These are phyloP conservation scores for Phlogophora meticulosa DNA, from an alignment of 2,888 invertebrate genomes.

Conservation along the genomic window DNA sequence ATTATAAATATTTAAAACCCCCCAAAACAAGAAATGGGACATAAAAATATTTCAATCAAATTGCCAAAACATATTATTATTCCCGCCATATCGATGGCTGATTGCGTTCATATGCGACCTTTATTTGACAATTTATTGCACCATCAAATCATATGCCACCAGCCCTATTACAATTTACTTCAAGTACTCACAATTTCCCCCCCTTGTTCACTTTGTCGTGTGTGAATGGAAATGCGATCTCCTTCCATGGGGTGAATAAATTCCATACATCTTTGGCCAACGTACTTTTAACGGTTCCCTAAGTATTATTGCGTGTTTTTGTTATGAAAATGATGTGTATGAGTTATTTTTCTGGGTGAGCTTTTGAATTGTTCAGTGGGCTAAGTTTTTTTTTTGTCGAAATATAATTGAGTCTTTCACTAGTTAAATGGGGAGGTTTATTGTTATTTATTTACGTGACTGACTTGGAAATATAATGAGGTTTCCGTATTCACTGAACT, in stretches of 20 bases:
- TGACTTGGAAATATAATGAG: neutral
- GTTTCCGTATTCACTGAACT: slow-evolving; percentile 10
- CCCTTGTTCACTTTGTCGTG: slow-evolving; percentile 69
- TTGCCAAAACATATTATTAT: slow-evolving; percentile 49
- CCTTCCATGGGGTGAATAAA: slow-evolving; percentile 79
- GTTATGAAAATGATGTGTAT: slow-evolving; percentile 75
- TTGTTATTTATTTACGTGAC: slow-evolving; percentile 29
- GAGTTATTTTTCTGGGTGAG: slow-evolving; percentile 63
- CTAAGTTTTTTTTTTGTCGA: slow-evolving; percentile 38
- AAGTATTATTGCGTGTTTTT: slow-evolving; percentile 76
- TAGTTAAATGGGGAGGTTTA: slow-evolving; percentile 24
- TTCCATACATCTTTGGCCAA: slow-evolving; percentile 78
- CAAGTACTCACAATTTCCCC: slow-evolving; percentile 70
- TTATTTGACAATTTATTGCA: slow-evolving; percentile 63
- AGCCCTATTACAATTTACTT: slow-evolving; percentile 72
- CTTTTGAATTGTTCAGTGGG: slow-evolving; percentile 39
- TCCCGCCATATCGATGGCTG: slow-evolving; percentile 24
- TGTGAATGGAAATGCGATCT: slow-evolving; percentile 78
- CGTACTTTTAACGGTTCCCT: slow-evolving; percentile 81
- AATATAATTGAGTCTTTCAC: slow-evolving; percentile 42
- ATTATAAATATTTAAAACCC: no score
- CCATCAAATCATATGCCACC: slow-evolving; percentile 63
- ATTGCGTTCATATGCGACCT: slow-evolving; percentile 51
- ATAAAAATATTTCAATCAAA: slow-evolving; percentile 34
- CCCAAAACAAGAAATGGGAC: neutral